Base-by-base conservation (phyloP, 2,113 vertebrate genomes). In the Ancistrus triradiatus region DNA sequence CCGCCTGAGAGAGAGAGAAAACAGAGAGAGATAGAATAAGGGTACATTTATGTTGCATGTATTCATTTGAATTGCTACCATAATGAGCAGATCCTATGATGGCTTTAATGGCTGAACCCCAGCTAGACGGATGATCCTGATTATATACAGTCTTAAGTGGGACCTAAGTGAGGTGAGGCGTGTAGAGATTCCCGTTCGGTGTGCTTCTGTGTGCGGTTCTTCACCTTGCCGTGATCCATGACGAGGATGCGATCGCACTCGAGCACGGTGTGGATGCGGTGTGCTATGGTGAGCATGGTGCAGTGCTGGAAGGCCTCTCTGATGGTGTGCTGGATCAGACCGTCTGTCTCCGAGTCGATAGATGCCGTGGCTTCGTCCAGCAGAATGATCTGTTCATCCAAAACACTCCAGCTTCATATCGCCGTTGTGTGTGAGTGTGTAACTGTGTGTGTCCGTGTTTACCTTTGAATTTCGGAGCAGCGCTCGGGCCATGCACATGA, bases 351-450 rank as follows among this genome's bases (percentile, higher is more conserved):
- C 0, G 90, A 80, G 66, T 93, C 91, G 17, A 92, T 89, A 27
- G 91, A 93, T 2, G 91, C 89, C 0, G 91, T 93, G 4, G 90
- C 91, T 75, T 93, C 91, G n/a, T 92, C 91, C 35, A 93, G 73
- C 14, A 94, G 58, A 57, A 92, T 87, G 59, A 92, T 91, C 91
- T 93, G 70, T 2, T 4, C n/a, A 35, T 14, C 24, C 31, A 59
- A 13, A 40, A 14, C 37, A 13, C 13, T 11, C 13, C 37, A 14
- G 1, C 7, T 40, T 40, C 13, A 3, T 10, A 40, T 31, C 27
- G 13, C 3, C 37, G 50, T 4, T 31, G 27, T 24, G 9, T 31
- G 4, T 53, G 35, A 52, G 18, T 37, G 47, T 21, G 28, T 58
- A 11, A 42, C 42, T 33, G 35, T 40, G 46, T 48, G 60, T 14